A percentile compares a stretch with the other conserved stretches of the same genome.
These are phyloP conservation scores for Clarias batrachus DNA, from an alignment of 2,113 vertebrate species.

Conservation along the genomic window DNA sequence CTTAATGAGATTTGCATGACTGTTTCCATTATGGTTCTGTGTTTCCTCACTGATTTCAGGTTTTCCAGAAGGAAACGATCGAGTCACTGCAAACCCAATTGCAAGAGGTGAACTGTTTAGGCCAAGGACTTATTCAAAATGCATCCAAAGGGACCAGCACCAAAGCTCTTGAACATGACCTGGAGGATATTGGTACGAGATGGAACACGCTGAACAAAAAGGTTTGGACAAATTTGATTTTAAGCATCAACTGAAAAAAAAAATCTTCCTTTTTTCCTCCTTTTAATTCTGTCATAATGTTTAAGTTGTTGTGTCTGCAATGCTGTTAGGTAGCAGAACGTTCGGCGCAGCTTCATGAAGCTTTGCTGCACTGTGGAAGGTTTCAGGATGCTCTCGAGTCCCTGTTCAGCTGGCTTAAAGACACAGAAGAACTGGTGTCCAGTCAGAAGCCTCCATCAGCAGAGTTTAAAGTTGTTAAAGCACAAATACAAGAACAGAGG, in stretches of 20 bases:
- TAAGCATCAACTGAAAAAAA: neutral
- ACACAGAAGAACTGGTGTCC: slow-evolving; percentile 93
- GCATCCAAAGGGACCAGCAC: slow-evolving; percentile 84
- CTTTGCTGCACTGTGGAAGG: slow-evolving; percentile 90
- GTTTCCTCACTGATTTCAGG: slow-evolving; percentile 66
- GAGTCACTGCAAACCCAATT: slow-evolving; percentile 87
- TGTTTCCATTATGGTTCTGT: slow-evolving; percentile 7
- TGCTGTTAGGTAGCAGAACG: slow-evolving; percentile 86
- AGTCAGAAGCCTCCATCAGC: slow-evolving; percentile 94
- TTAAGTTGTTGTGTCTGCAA: neutral
- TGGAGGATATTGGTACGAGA: slow-evolving; percentile 82
- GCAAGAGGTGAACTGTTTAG: slow-evolving; percentile 88
- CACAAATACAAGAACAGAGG: slow-evolving; percentile 98
- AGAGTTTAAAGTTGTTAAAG: slow-evolving; percentile 98
- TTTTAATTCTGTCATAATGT: neutral
- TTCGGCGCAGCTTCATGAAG: slow-evolving; percentile 90
- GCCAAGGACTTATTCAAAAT: slow-evolving; percentile 92
- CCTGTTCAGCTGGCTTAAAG: slow-evolving; percentile 92
- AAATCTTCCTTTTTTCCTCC: neutral
- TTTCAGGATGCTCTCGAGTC: slow-evolving; percentile 98
- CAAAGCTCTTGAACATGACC: slow-evolving; percentile 82
- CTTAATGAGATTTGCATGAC: slow-evolving; percentile 24
- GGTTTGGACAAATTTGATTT: slow-evolving; percentile 56
- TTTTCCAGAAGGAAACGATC: slow-evolving; percentile 93
- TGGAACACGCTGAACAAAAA: slow-evolving; percentile 98